These are phyloP conservation scores for Escarpia spicata DNA, from an alignment of 2,888 invertebrate species.

Conservation along the genomic window DNA sequence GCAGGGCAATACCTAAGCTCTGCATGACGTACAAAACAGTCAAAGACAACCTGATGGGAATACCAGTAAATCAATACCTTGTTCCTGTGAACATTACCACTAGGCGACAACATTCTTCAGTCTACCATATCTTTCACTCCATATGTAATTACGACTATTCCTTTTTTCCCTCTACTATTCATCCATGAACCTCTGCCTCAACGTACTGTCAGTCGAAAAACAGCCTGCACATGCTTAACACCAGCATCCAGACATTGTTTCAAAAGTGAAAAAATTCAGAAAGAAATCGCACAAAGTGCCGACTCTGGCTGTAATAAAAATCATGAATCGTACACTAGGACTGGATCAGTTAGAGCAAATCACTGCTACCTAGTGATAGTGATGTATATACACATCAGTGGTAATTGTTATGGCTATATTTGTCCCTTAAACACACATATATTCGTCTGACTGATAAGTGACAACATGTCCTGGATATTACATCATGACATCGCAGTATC, in stretches of 20 bases:
- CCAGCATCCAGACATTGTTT: not conserved
- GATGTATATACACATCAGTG: not conserved
- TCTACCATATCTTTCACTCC: not conserved
- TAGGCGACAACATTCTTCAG: not conserved
- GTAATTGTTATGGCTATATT: not conserved
- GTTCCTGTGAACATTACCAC: not conserved
- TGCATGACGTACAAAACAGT: not conserved
- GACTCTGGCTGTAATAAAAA: not conserved
- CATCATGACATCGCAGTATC: not conserved
- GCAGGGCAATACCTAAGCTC: not conserved
- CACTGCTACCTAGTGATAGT: not conserved
- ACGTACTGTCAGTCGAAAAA: not conserved
- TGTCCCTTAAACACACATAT: not conserved
- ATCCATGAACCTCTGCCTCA: not conserved
- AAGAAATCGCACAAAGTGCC: not conserved
- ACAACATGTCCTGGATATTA: not conserved
- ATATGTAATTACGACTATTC: not conserved
- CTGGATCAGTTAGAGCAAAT: not conserved
- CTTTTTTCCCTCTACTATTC: not conserved
- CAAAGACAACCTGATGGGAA: not conserved
- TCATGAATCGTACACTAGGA: not conserved
- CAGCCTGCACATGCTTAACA: not conserved
- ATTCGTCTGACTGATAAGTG: not conserved
- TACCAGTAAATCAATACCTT: not conserved
- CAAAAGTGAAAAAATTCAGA: not conserved